Evolutionary conservation across 2,888 invertebrate species (phyloP).

Genomic region (Thera obeliscata): DNA sequence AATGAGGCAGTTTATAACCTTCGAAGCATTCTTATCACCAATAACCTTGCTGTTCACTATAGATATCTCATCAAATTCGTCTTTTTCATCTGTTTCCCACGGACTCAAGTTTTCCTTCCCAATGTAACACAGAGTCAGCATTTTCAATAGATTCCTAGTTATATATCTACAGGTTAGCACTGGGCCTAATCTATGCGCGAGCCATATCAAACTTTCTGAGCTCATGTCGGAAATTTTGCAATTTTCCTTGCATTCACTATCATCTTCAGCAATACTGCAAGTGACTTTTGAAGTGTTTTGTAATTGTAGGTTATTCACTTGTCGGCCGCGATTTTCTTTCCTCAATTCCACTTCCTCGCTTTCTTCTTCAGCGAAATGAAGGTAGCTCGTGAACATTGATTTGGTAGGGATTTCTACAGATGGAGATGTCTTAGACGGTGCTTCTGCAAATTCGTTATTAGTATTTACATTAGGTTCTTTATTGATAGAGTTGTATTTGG

Average conservation of each 20-base stretch:
- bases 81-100: constrained; percentile 69
- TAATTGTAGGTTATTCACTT: constrained; percentile 54
- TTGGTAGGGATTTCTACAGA: constrained; percentile 88
- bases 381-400: constrained; percentile 77
- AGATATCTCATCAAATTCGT: constrained; percentile 85
- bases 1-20: constrained; percentile 95
- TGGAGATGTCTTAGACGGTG: constrained; percentile 80
- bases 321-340: constrained; percentile 48
- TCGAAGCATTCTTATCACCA: constrained; percentile 92
- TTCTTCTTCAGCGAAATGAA: constrained; percentile 76
- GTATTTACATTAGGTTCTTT: constrained; percentile 54
- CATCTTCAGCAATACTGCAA: constrained; percentile 55
- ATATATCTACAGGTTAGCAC: constrained; percentile 96
- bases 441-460: constrained; percentile 53
- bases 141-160: constrained; percentile 95
- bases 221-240: constrained; percentile 93
- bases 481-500: constrained; percentile 53
- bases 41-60: constrained; percentile 87
- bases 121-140: constrained; percentile 97
- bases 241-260: constrained; percentile 52
- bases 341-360: constrained; percentile 52
- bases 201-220: constrained; percentile 94
- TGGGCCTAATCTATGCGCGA: constrained; percentile 96
- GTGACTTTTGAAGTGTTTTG: constrained; percentile 44
- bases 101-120: constrained; percentile 90